Evolutionary conservation across 2,797 vertebrate genomes (phyloP).

Genomic region (Aselliscus stoliczkanus): DNA sequence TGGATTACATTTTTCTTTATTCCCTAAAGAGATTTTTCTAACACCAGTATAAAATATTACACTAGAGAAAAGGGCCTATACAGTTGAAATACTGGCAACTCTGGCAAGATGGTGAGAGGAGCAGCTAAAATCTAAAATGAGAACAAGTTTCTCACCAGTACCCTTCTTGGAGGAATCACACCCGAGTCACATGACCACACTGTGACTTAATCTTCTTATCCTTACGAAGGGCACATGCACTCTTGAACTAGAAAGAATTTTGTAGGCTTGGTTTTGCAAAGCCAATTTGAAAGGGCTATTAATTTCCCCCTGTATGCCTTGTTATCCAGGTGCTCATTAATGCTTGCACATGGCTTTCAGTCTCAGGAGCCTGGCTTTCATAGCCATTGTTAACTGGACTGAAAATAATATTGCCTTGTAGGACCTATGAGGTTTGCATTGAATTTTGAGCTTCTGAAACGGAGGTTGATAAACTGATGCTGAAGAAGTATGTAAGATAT

Average conservation of each 20-base stretch:
- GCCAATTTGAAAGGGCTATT: neutral
- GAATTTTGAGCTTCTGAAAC: neutral
- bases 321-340: neutral
- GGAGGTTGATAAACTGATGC: neutral
- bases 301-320: neutral
- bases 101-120: neutral
- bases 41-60: neutral
- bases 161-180: no score
- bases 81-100: neutral
- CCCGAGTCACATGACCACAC: neutral
- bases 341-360: neutral
- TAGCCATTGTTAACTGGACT: neutral
- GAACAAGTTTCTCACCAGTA: neutral
- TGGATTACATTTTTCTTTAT: neutral
- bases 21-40: neutral
- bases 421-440: neutral
- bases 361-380: neutral
- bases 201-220: neutral
- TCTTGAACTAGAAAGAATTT: neutral
- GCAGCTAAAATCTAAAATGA: neutral
- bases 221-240: neutral
- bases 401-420: neutral
- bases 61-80: neutral
- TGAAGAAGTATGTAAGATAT: neutral
- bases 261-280: neutral